phyloP scores from a whole-genome alignment of 2,113 vertebrate species.

The Gavialis gangeticus region DNA sequence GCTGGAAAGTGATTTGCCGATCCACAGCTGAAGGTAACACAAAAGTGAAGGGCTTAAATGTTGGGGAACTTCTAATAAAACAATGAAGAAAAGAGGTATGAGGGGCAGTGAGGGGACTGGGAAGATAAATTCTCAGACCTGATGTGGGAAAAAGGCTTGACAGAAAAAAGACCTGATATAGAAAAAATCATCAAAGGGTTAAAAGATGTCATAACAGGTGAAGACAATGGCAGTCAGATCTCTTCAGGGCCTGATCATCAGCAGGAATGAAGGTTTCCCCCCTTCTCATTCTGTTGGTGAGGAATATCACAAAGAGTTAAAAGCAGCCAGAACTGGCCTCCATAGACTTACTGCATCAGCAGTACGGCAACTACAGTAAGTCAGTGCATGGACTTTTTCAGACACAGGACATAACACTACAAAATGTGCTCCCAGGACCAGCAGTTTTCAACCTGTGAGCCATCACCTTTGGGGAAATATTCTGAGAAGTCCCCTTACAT shows the following conservation, averaged over 20 bases:
- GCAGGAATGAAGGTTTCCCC: background rate
- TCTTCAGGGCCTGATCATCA: background rate
- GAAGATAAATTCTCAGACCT: background rate
- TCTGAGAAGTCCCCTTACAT: background rate
- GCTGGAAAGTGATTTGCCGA: background rate
- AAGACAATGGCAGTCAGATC: background rate
- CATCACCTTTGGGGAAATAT: background rate
- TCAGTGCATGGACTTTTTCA: background rate
- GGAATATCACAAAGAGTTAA: background rate
- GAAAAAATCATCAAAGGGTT: background rate
- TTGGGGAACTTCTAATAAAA: rapidly evolving
- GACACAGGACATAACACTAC: background rate
- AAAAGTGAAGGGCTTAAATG: background rate
- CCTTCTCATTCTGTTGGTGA: background rate
- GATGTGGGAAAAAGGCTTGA: background rate
- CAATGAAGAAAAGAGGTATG: rapidly evolving
- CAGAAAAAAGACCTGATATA: too few relatives aligned
- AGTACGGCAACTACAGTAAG: background rate
- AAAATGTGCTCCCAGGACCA: too few relatives aligned
- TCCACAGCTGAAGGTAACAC: background rate
- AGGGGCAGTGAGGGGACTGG: background rate
- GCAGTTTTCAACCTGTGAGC: background rate
- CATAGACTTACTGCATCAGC: background rate
- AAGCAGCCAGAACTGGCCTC: background rate
- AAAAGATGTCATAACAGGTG: background rate